Base-by-base conservation (phyloP, 2,113 vertebrate genomes). In the Lepus timidus region DNA sequence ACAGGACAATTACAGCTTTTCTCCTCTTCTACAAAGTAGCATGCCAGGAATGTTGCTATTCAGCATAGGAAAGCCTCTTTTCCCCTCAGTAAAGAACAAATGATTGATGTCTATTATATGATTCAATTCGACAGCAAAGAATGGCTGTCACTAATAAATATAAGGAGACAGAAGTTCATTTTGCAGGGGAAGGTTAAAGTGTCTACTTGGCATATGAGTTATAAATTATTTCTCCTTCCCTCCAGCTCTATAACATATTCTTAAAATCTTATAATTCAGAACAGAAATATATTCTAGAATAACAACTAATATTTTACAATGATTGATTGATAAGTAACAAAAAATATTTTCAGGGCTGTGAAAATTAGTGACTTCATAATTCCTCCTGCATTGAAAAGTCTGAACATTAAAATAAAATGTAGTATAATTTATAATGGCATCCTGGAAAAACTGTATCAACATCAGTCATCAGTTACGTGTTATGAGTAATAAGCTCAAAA, bases 21-120 rank as follows among this genome's bases (percentile, higher is more conserved):
- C 93, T 31, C 65, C 13, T 71, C 70, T 61, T 67, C 67, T 81
- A 29, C 55, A 97, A 97, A 97, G 85, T 84, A 27, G 36, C 49
- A 80, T 23, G 33, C 78, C 71, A 29, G 90, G 17, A 97, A 93
- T 82, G 74, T 94, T 33, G 49, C 31, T 89, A 31, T 89, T 85
- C 70, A 36, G 70, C 76, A 71, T 27, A 90, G 11, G 67, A 96
- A 93, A 96, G 39, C 20, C 33, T 92, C 20, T 49, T 9, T 84
- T 93, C 84, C 76, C 90, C 93, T 76, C 71, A 62, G 74, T 74
- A 88, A 73, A 90, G 88, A 94, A 95, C 0, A 92, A 96, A 95
- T 97, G 76, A 98, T 97, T 97, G 96, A 97, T 97, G 71, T 87
- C 82, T 95, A 68, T 95, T 98, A 82, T 85, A 92, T 86, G 90